These are phyloP conservation scores for Thymelicus lineola DNA, from an alignment of 2,888 invertebrate species.

Conservation along the genomic window DNA sequence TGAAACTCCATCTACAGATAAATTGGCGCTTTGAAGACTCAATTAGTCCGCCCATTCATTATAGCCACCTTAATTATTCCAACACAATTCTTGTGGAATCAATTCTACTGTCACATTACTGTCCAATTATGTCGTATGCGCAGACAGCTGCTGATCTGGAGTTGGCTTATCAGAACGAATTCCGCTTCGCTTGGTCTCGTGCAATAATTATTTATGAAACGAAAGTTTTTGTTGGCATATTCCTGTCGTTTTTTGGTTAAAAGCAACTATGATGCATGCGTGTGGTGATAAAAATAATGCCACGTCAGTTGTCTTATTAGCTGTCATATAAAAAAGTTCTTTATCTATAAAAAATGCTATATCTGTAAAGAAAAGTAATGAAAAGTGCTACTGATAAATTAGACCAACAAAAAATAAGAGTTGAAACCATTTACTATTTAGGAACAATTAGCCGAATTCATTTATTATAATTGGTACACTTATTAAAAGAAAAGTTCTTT, in stretches of 20 bases:
- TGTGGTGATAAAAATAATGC: constrained; percentile 14
- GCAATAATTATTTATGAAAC: constrained; percentile 25
- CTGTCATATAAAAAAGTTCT: not conserved
- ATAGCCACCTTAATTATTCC: constrained; percentile 26
- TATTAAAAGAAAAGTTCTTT: too few species aligned
- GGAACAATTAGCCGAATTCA: too few species aligned
- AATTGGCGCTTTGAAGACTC: constrained; percentile 19
- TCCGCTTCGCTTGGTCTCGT: constrained; percentile 33
- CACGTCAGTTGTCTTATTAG: not conserved
- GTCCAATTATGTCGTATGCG: constrained; percentile 31
- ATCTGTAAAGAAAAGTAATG: too few species aligned
- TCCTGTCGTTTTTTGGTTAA: constrained; percentile 23
- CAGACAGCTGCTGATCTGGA: constrained; percentile 12
- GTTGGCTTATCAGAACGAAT: constrained; percentile 24
- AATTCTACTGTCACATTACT: constrained; percentile 24
- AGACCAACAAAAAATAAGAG: too few species aligned
- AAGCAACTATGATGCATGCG: constrained; percentile 20
- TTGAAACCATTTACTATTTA: too few species aligned
- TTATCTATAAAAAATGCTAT: too few species aligned
- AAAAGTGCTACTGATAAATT: too few species aligned
- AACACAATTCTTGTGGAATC: constrained; percentile 34
- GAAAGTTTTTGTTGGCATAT: constrained; percentile 25
- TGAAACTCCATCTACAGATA: constrained; percentile 25
- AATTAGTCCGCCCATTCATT: constrained; percentile 36
- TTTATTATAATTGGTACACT: too few species aligned